These are phyloP conservation scores for Otocyon megalotis DNA, from an alignment of 2,113 vertebrate species.

Conservation along the genomic window DNA sequence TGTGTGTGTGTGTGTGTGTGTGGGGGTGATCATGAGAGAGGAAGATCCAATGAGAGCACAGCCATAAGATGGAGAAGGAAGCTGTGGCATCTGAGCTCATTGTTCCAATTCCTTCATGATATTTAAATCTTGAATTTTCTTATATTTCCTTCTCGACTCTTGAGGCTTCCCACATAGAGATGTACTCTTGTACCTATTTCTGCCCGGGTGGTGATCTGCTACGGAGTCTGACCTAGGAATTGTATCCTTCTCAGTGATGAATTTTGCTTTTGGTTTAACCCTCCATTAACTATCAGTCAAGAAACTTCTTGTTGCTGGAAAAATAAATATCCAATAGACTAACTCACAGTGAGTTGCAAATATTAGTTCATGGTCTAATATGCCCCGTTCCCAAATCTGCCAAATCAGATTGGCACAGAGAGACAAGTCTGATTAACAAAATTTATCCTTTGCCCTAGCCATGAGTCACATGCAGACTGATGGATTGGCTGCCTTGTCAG, in stretches of 20 bases:
- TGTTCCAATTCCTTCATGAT: not conserved
- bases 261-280: not conserved
- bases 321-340: not conserved
- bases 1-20: no score
- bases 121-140: not conserved
- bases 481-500: not conserved
- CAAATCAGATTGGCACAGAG: not conserved
- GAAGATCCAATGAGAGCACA: not conserved
- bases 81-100: not conserved
- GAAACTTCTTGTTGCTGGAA: not conserved
- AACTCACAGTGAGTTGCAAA: not conserved
- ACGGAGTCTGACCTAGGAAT: not conserved
- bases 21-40: not conserved
- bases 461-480: not conserved
- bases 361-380: not conserved
- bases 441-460: not conserved
- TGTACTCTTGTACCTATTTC: not conserved
- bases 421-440: not conserved
- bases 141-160: not conserved
- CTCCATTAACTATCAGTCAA: not conserved
- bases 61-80: not conserved
- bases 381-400: not conserved
- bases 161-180: not conserved
- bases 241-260: not conserved
- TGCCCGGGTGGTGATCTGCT: not conserved